Percentiles rank a stretch among this genome's conserved stretches.
These are phyloP conservation scores for Erethizon dorsatum DNA, from an alignment of 2,797 vertebrate species.

Conservation along the genomic window DNA sequence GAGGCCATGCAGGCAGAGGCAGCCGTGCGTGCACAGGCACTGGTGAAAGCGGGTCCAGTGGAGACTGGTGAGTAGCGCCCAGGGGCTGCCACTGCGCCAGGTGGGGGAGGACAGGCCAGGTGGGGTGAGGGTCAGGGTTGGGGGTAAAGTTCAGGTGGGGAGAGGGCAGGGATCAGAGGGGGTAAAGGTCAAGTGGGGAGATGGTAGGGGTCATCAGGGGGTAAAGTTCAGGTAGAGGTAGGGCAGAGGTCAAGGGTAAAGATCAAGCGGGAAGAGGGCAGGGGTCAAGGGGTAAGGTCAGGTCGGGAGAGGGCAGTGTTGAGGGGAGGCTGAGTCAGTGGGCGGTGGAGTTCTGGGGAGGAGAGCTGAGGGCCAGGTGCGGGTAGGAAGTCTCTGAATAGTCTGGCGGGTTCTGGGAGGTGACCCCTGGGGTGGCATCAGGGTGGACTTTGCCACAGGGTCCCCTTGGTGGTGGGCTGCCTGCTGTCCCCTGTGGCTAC, in stretches of 20 bases:
- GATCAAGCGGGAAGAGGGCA: not conserved
- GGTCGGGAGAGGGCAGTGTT: not conserved
- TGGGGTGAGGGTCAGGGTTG: not conserved
- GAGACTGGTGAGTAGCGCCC: constrained; percentile 82
- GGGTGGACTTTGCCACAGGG: not conserved
- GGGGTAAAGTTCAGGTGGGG: not conserved
- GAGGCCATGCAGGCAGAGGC: constrained; percentile 84
- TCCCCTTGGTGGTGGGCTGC: not conserved
- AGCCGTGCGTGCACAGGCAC: constrained; percentile 78
- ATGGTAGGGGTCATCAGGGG: not conserved
- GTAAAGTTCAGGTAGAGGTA: not conserved
- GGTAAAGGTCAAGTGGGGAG: not conserved
- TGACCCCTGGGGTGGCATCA: not conserved
- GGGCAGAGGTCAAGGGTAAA: not conserved
- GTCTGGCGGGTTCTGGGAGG: not conserved
- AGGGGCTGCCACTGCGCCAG: constrained; percentile 78
- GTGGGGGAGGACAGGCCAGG: not conserved
- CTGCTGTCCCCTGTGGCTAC: not conserved
- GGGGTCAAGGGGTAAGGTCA: not conserved
- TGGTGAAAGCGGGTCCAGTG: constrained; percentile 82
- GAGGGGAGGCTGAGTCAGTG: not conserved
- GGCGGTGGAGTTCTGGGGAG: not conserved
- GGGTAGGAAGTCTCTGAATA: not conserved
- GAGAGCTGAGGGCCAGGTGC: not conserved
- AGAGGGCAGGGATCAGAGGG: not conserved